These are phyloP conservation scores for Corythornis vintsioides DNA, from an alignment of 2,113 vertebrate species.

Conservation along the genomic window DNA sequence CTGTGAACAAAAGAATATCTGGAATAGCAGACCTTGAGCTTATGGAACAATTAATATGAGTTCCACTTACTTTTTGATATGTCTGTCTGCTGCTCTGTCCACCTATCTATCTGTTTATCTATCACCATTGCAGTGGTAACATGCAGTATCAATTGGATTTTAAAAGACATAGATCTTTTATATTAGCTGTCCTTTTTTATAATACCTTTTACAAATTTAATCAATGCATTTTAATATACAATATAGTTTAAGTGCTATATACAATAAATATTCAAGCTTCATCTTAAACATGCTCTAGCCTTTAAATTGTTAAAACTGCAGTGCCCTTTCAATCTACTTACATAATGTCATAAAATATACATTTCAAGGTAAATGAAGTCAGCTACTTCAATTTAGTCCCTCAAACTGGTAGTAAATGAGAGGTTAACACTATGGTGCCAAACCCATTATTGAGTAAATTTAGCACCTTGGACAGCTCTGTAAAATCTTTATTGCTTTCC, in stretches of 20 bases:
- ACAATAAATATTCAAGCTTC: slow-evolving; percentile 80
- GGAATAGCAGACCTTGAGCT: slow-evolving; percentile 17
- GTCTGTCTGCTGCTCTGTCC: slow-evolving; percentile 35
- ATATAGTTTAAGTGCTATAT: slow-evolving; percentile 82
- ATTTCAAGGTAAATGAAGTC: slow-evolving; percentile 86
- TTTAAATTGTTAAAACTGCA: slow-evolving; percentile 84
- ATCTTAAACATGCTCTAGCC: slow-evolving; percentile 83
- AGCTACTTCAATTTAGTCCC: slow-evolving; percentile 87
- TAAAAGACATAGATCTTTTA: slow-evolving; percentile 78
- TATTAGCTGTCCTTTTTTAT: slow-evolving; percentile 81
- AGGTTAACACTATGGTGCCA: slow-evolving; percentile 97
- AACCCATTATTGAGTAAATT: slow-evolving; percentile 99
- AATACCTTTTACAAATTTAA: slow-evolving; percentile 85
- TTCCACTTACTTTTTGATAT: slow-evolving; percentile 64
- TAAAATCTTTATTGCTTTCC: slow-evolving; percentile 99
- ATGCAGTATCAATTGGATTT: slow-evolving; percentile 73
- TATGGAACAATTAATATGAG: slow-evolving; percentile 19
- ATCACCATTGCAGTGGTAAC: slow-evolving; percentile 47
- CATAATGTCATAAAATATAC: slow-evolving; percentile 90
- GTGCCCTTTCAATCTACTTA: slow-evolving; percentile 87
- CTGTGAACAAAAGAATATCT: slow-evolving; percentile 58
- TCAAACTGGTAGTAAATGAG: slow-evolving; percentile 96
- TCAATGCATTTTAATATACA: slow-evolving; percentile 84
- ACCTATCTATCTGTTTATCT: slow-evolving; percentile 25
- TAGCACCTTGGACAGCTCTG: slow-evolving; percentile 98